Evolutionary conservation across 2,888 invertebrate species (phyloP).

Genomic region (Platycheirus rosarum): DNA sequence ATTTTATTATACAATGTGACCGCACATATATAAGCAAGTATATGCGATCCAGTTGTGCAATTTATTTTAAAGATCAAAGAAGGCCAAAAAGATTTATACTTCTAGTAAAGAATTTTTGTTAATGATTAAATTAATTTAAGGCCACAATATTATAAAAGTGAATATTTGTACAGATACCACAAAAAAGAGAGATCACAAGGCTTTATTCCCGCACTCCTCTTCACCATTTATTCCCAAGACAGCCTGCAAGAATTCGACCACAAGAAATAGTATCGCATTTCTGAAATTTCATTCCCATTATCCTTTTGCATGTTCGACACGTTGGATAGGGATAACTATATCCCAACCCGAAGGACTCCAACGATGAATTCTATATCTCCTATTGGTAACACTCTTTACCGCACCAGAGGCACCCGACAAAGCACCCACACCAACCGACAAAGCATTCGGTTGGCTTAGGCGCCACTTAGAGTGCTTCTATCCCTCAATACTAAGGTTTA

Average conservation of each 20-base stretch:
- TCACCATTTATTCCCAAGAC: background rate
- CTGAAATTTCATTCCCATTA: constrained; percentile 69
- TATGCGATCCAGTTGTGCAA: no score
- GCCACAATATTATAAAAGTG: constrained; percentile 41
- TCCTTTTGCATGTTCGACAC: constrained; percentile 59
- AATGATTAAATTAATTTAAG: constrained; percentile 22
- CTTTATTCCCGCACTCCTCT: background rate
- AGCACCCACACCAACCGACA: constrained; percentile 16
- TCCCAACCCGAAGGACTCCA: background rate
- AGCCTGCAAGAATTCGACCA: constrained; percentile 12
- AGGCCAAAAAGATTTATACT: no score
- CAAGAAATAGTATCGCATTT: constrained; percentile 65
- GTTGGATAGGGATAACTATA: background rate
- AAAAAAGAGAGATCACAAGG: constrained; percentile 7
- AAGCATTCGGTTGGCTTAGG: constrained; percentile 61
- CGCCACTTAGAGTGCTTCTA: constrained; percentile 71
- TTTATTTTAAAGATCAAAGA: no score
- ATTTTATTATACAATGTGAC: no score
- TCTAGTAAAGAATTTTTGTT: no score
- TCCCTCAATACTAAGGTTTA: constrained; percentile 59
- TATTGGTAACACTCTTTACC: constrained; percentile 17
- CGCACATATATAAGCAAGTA: no score
- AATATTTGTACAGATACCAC: constrained; percentile 33
- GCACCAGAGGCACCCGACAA: constrained; percentile 15
- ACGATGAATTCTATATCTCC: constrained; percentile 32